Percentiles rank a stretch among this genome's conserved stretches.
phyloP scores from a whole-genome alignment of 2,797 vertebrate genomes.

The Pachyuromys duprasi region DNA sequence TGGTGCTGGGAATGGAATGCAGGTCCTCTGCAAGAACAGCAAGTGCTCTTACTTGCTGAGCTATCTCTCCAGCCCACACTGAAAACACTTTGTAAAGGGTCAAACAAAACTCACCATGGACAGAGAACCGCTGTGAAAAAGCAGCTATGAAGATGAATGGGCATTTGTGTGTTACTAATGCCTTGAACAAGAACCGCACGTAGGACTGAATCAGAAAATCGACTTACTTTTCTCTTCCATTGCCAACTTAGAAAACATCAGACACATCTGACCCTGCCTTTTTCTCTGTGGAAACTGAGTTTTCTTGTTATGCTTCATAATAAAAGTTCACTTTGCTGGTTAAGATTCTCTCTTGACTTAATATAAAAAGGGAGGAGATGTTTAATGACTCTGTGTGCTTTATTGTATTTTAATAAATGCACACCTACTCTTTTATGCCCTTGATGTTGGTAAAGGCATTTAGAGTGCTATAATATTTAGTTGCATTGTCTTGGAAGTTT shows the following conservation, averaged over 20 bases:
- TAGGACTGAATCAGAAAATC: conserved; percentile 10
- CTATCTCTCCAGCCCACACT: neutral
- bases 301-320: conserved; percentile 9
- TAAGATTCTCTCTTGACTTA: conserved; percentile 44
- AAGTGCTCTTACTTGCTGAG: neutral
- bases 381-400: neutral
- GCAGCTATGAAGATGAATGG: neutral
- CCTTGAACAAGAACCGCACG: neutral
- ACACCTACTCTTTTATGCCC: neutral
- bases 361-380: conserved; percentile 7
- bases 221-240: conserved; percentile 4
- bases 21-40: neutral
- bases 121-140: conserved; percentile 44
- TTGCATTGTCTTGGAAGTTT: neutral
- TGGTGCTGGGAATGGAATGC: neutral
- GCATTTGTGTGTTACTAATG: neutral
- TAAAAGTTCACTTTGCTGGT: conserved; percentile 17
- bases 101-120: neutral
- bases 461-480: neutral
- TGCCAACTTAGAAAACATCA: neutral
- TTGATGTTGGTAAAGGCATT: neutral
- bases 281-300: conserved; percentile 53
- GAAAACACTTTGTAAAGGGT: neutral
- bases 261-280: neutral
- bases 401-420: neutral